Evolutionary conservation across 2,888 invertebrate species (phyloP).

Genomic region (Cloeon dipterum): DNA sequence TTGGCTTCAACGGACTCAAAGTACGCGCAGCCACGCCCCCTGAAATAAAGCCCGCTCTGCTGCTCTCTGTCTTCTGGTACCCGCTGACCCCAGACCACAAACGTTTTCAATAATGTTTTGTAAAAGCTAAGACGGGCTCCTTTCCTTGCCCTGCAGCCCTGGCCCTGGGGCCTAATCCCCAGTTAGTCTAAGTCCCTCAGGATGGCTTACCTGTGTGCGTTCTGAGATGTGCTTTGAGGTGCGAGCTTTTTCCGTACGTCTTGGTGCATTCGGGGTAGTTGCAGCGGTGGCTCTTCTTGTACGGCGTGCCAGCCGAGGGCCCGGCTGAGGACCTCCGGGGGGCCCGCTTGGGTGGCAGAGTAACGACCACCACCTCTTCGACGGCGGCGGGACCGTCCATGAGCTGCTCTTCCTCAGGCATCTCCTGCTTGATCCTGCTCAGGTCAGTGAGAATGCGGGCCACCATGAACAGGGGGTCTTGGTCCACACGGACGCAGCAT

Average conservation of each 20-base stretch:
- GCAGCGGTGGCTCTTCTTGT: constrained; percentile 31
- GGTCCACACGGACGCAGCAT: not conserved
- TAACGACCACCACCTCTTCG: not conserved
- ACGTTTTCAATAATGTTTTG: too few relatives aligned
- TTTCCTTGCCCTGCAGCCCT: too few relatives aligned
- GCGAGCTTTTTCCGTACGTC: constrained; percentile 39
- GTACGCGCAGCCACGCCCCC: too few relatives aligned
- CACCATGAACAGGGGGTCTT: constrained; percentile 27
- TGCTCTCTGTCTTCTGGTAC: too few relatives aligned
- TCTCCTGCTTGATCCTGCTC: constrained; percentile 29
- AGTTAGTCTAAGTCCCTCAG: too few relatives aligned
- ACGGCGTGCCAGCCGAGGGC: constrained; percentile 7
- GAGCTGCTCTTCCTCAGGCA: constrained; percentile 15
- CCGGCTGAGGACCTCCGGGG: constrained; percentile 4
- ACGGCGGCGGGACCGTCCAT: constrained; percentile 6
- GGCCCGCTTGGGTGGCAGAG: constrained; percentile 1
- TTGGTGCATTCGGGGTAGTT: constrained; percentile 32
- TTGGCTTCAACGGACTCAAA: too few relatives aligned
- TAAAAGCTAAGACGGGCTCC: not conserved
- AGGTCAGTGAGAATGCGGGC: constrained; percentile 35
- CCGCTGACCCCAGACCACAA: too few relatives aligned
- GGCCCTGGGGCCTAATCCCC: too few relatives aligned
- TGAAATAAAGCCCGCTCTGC: too few relatives aligned
- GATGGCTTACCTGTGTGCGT: constrained; percentile 32
- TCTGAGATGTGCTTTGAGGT: constrained; percentile 36